Evolutionary conservation across 2,113 vertebrate genomes (phyloP).

Genomic region (Trochalopteron elliotii): DNA sequence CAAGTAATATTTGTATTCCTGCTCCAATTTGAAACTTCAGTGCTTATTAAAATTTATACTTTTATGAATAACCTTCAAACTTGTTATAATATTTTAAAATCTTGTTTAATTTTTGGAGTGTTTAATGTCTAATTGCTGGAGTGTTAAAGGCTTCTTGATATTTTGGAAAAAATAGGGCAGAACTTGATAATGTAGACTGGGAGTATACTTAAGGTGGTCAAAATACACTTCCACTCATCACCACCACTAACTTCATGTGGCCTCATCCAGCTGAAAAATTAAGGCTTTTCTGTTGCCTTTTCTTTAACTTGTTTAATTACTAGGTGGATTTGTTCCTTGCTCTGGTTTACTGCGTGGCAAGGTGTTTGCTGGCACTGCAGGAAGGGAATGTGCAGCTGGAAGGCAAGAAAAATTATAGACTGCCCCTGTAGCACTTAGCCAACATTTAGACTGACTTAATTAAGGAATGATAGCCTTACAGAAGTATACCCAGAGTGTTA

Average conservation of each 20-base stretch:
- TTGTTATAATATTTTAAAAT: neutral
- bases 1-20: neutral
- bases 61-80: neutral
- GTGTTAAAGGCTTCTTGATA: neutral
- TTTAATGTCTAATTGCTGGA: neutral
- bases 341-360: neutral
- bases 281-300: neutral
- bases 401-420: neutral
- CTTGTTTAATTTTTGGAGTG: neutral
- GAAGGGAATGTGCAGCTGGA: neutral
- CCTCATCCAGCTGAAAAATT: neutral
- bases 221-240: neutral
- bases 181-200: neutral
- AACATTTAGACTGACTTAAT: neutral
- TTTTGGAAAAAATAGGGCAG: neutral
- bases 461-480: neutral
- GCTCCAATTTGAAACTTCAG: neutral
- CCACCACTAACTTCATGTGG: neutral
- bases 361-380: neutral
- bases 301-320: neutral
- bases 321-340: neutral
- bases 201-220: neutral
- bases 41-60: neutral
- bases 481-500: neutral
- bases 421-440: neutral